phyloP scores from a whole-genome alignment of 2,888 invertebrate species.

The Hedychridium roseum region DNA sequence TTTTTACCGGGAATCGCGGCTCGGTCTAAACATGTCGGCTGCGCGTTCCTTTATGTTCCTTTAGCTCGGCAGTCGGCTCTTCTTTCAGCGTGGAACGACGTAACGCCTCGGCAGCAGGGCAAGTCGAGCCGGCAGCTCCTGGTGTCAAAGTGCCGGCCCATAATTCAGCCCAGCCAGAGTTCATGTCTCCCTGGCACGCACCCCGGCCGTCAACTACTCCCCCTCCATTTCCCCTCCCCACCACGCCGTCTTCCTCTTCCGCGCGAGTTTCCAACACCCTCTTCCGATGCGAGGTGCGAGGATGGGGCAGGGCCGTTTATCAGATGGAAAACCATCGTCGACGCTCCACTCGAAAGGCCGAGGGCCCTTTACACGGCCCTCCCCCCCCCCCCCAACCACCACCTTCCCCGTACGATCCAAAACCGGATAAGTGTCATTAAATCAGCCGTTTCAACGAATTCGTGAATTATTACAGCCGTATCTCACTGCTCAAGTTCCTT shows the following conservation, averaged over 20 bases:
- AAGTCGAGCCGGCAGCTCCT: constrained; percentile 28
- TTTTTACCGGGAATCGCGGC: too few relatives aligned
- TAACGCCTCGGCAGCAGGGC: constrained; percentile 1
- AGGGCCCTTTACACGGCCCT: constrained; percentile 10
- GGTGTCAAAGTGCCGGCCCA: constrained; percentile 53
- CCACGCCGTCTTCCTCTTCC: constrained; percentile 7
- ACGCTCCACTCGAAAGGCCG: constrained; percentile 7
- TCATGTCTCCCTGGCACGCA: constrained; percentile 54
- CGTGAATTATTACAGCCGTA: too few relatives aligned
- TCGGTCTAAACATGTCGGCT: too few relatives aligned
- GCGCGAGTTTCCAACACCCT: constrained; percentile 13
- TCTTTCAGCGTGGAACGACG: too few relatives aligned
- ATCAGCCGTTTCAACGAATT: too few relatives aligned
- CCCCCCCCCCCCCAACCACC: too few relatives aligned
- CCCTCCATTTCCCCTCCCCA: constrained; percentile 6
- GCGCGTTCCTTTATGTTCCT: too few relatives aligned
- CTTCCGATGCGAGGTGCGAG: constrained; percentile 12
- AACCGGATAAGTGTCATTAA: too few relatives aligned
- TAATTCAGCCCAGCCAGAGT: constrained; percentile 50
- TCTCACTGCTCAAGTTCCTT: too few relatives aligned
- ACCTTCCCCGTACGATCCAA: too few relatives aligned
- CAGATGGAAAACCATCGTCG: constrained; percentile 15
- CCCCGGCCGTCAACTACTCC: constrained; percentile 25
- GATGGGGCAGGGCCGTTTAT: constrained; percentile 27
- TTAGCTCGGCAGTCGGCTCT: too few relatives aligned